A percentile compares a stretch with the other conserved stretches of the same genome.
These are phyloP conservation scores for Pachycephala philippinensis DNA, from an alignment of 2,113 vertebrate genomes.

Conservation along the genomic window DNA sequence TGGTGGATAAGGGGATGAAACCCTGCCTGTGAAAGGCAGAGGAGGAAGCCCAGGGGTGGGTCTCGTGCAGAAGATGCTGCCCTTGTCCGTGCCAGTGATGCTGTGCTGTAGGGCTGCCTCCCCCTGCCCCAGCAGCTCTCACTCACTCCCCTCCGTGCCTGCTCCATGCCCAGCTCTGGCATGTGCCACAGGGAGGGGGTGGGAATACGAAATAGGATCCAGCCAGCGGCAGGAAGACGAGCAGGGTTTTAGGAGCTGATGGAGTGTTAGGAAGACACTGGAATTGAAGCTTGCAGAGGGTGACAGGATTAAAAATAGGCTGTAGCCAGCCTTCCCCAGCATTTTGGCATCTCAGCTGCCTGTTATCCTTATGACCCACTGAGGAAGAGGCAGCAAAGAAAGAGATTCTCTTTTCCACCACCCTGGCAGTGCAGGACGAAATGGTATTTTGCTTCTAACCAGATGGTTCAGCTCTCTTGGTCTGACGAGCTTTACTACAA, in stretches of 20 bases:
- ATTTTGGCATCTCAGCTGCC: background rate
- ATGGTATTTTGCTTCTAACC: background rate
- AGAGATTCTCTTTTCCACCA: background rate
- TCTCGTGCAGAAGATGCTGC: background rate
- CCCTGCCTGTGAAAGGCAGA: background rate
- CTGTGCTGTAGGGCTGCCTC: background rate
- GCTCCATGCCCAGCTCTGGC: background rate
- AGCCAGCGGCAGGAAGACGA: background rate
- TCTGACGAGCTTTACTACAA: background rate
- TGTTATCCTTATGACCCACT: background rate
- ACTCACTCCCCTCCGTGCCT: background rate
- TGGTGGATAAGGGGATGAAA: background rate
- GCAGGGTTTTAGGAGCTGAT: background rate
- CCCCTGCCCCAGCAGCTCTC: background rate
- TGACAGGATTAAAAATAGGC: conserved; percentile 15
- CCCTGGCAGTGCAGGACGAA: background rate
- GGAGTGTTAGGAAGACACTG: background rate
- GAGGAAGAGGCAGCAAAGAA: background rate
- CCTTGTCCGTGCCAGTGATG: background rate
- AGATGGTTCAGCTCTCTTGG: background rate
- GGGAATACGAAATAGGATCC: background rate
- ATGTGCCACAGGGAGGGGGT: background rate
- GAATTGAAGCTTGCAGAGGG: background rate
- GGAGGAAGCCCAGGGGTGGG: background rate
- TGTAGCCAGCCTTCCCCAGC: background rate